Evolutionary conservation across 2,113 vertebrate species (phyloP).

Genomic region (Nerophis ophidion): DNA sequence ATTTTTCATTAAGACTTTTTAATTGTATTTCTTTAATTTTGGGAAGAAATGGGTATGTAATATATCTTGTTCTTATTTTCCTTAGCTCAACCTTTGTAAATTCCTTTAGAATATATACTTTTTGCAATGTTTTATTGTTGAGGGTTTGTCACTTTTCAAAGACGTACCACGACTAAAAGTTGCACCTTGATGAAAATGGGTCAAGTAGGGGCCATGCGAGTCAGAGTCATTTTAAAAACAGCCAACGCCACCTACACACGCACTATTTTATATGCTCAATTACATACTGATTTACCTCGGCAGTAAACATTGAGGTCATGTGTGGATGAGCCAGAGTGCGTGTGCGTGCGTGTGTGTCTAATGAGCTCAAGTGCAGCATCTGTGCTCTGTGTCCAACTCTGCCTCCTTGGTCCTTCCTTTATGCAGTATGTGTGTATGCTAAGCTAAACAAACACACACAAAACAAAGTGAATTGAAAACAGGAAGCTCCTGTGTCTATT

Average conservation of each 20-base stretch:
- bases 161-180: background rate
- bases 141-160: too few relatives aligned
- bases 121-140: too few relatives aligned
- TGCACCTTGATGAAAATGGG: background rate
- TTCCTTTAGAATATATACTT: too few relatives aligned
- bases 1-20: too few relatives aligned
- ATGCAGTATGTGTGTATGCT: conserved; percentile 26
- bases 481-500: conserved; percentile 8
- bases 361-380: conserved; percentile 51
- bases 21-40: too few relatives aligned
- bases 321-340: conserved; percentile 33
- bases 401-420: conserved; percentile 39
- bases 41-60: too few relatives aligned
- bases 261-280: conserved; percentile 45
- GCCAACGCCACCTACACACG: background rate
- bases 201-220: background rate
- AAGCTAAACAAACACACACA: conserved; percentile 14
- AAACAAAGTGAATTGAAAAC: conserved; percentile 23
- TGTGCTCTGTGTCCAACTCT: conserved; percentile 46
- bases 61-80: too few relatives aligned
- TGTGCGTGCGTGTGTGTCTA: conserved; percentile 26
- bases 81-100: too few relatives aligned
- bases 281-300: conserved; percentile 47
- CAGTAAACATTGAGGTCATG: conserved; percentile 64
- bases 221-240: background rate